Percentiles rank a stretch among this genome's conserved stretches.
Conservation (phyloP, 2,888 invertebrate species). For the Cerceris rybyensis region DNA sequence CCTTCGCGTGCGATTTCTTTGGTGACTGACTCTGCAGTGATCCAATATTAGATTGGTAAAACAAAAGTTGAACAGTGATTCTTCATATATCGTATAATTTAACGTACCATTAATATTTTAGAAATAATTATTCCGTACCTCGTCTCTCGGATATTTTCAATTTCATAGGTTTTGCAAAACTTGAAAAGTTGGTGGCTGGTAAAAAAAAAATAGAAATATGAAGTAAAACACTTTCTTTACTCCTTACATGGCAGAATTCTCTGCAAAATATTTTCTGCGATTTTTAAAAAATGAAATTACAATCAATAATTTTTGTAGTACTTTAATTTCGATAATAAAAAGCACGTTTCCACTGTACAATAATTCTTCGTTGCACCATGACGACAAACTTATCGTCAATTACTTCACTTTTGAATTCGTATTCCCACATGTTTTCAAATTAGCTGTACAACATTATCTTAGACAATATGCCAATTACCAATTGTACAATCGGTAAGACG, state of each 20-base stretch:
- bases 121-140: too few species aligned
- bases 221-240: not conserved
- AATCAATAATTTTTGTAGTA: not conserved
- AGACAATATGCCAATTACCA: constrained; percentile 69
- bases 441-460: constrained; percentile 72
- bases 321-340: not conserved
- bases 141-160: too few species aligned
- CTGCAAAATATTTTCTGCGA: not conserved
- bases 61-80: too few species aligned
- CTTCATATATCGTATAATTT: too few species aligned
- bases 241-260: not conserved
- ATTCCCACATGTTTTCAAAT: not conserved
- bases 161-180: too few species aligned
- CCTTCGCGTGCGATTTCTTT: too few species aligned
- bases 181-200: too few species aligned
- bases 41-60: too few species aligned
- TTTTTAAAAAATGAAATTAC: not conserved
- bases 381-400: not conserved
- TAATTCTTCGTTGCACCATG: too few species aligned
- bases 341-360: too few species aligned
- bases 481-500: constrained; percentile 73
- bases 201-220: not conserved
- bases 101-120: too few species aligned
- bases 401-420: not conserved
- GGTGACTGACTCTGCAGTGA: too few species aligned